Evolutionary conservation across 2,113 vertebrate species (phyloP), one percentile per base, ranked within the genome.

Genomic region (Anarhynchus alexandrinus): DNA sequence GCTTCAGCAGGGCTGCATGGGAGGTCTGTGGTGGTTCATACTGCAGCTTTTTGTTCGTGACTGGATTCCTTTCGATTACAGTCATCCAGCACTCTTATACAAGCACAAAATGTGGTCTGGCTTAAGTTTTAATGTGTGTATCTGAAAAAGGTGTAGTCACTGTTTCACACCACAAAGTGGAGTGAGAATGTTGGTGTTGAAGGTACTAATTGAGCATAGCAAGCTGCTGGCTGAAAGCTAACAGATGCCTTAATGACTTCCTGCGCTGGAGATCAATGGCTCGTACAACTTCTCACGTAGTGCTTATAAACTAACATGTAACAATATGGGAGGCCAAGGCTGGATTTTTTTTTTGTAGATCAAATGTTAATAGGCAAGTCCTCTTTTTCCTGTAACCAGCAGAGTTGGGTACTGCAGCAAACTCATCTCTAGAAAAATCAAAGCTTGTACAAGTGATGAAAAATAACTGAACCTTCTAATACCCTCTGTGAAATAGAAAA

Each of bases 171-270:
- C 66, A 36, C 79, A 64, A 34, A 69, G 69, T 40, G 83, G 64
- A 94, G 80, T 40, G 73, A 89, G 91, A n/a, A 43, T 2, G 40
- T 21, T 57, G 4, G 73, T 47, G 84, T 51, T 79, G 52, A 70
- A 80, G 91, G 80, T 78, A 89, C 67, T 90, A 51, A 82, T 34
- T 4, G 40, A 91, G 82, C 49, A 15, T 27, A 43, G 74, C 55
- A 30, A 83, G 76, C 25, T 70, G 77, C 94, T 86, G 93, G 86
- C 81, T 93, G 67, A 88, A 93, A 90, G 85, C 69, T 93, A 90
- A 80, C n/a, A 88, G 80, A 96, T 97, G 97, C 97, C 97, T 98
- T 97, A 98, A 96, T 88, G 94, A 96, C 82, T 88, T 90, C 69
- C 72, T 8, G 10, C 66, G 73, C 83, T 86, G 84, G 92, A 95